These are phyloP conservation scores for Heteractis magnifica DNA, from an alignment of 92 coral and sea anemone genomes.

Conservation along the genomic window DNA sequence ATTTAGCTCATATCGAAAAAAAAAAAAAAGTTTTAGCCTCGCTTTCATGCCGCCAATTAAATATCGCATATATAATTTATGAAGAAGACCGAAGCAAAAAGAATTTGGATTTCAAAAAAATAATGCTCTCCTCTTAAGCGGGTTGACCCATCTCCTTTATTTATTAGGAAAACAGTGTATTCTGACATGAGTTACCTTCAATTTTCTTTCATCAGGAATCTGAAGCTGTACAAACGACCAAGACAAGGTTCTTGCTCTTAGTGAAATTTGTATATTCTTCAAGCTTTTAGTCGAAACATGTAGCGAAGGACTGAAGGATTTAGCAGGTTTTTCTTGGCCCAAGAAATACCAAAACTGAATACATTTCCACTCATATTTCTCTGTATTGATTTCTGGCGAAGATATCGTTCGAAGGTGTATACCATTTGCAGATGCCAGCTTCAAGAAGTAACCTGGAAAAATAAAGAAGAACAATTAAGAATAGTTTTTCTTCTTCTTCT, in stretches of 20 bases:
- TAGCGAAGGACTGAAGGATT: not conserved
- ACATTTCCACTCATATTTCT: constrained; percentile 52
- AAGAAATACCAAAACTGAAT: constrained; percentile 40
- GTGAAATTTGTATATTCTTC: not conserved
- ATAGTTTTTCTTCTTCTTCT: too few relatives aligned
- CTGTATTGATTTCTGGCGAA: constrained; percentile 30
- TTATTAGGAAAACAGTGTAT: too few relatives aligned
- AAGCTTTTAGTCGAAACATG: not conserved
- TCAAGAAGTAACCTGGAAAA: not conserved
- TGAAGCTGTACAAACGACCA: not conserved
- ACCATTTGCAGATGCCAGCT: not conserved
- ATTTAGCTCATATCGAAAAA: too few relatives aligned
- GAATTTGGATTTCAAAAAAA: too few relatives aligned
- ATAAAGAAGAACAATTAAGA: not conserved
- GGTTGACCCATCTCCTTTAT: too few relatives aligned
- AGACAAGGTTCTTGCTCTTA: not conserved
- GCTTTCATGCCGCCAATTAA: too few relatives aligned
- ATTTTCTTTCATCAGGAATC: not conserved
- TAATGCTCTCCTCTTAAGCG: too few relatives aligned
- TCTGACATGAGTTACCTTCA: not conserved
- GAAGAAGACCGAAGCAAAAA: too few relatives aligned
- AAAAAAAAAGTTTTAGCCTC: too few relatives aligned
- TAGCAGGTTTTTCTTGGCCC: not conserved
- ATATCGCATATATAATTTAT: too few relatives aligned
- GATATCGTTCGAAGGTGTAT: not conserved